Evolutionary conservation across 2,888 invertebrate species (phyloP).

Genomic region (Brenthis daphne): DNA sequence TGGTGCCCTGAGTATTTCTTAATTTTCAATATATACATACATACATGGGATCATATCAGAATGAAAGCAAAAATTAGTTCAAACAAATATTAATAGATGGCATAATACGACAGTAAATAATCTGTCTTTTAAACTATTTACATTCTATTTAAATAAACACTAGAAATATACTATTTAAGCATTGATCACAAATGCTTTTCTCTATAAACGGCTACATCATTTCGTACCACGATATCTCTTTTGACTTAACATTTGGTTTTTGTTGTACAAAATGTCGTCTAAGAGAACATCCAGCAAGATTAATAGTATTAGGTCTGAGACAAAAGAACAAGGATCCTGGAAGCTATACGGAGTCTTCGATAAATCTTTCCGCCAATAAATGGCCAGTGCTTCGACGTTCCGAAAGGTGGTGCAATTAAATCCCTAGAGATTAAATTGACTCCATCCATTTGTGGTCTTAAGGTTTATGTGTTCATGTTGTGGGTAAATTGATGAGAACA

Average conservation of each 20-base stretch:
- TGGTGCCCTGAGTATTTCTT: background rate
- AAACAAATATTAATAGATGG: too few species aligned
- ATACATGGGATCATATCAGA: too few species aligned
- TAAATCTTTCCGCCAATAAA: conserved; percentile 73
- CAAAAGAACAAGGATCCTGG: conserved; percentile 27
- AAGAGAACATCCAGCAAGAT: conserved; percentile 12
- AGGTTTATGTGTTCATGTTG: conserved; percentile 44
- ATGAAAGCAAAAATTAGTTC: too few species aligned
- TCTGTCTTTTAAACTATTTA: too few species aligned
- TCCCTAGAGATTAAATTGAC: conserved; percentile 75
- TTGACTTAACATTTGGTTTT: too few species aligned
- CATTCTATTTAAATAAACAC: too few species aligned
- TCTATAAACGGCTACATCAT: too few species aligned
- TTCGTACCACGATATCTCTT: too few species aligned
- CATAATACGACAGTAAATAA: too few species aligned
- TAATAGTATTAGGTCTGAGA: conserved; percentile 18
- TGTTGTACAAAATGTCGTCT: background rate
- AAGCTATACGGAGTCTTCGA: conserved; percentile 42
- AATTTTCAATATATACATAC: too few species aligned
- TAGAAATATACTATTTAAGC: too few species aligned
- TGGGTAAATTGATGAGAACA: conserved; percentile 34
- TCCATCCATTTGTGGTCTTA: conserved; percentile 72
- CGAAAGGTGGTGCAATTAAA: conserved; percentile 76
- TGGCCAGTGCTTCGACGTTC: conserved; percentile 57
- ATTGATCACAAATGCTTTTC: too few species aligned